Evolutionary conservation across 2,797 vertebrate species (phyloP), one percentile per base, ranked within the genome.

Genomic region (Alosa sapidissima): DNA sequence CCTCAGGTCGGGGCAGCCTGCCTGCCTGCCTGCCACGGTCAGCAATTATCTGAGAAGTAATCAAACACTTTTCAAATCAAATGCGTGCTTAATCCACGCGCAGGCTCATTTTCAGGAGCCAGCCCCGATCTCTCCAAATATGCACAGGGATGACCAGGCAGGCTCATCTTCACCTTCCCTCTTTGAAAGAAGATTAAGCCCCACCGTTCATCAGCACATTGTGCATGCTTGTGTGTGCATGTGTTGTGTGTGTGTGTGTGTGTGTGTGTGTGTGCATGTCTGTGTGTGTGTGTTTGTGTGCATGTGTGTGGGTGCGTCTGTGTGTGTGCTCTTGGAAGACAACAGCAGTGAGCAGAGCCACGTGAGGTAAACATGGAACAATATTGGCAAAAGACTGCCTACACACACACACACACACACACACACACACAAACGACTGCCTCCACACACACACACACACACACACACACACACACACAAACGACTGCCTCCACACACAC

Each of bases 41-140:
- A 19, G 72, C 14, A 6, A 0, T 41, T 47, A 47, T 78, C 72
- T 45, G 41, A 21, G 36, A 45, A 78, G 82, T 84, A 89, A 90
- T 90, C 87, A 87, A 88, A 89, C 86, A 82, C 88, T 85, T 86
- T 86, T 91, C 88, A 89, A 91, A 91, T 90, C 87, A 88, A 91
- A 89, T 87, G 85, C 78, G 83, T 86, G 85, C 88, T 89, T 91
- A 91, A 91, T 91, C 89, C 85, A 85, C 82, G 68, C 84, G 81
- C 86, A 54, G 51, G 87, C 83, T 86, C 84, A 81, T 89, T 89
- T 89, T 85, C 86, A 84, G 81, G 54, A 78, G 81, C 33, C 58
- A 72, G 36, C 68, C 14, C 81, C 60, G 13, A 83, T 85, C 82
- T 85, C 81, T 84, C 87, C 82, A 84, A 81, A 89, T 78, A 84